Evolutionary conservation across 64 coral and sea anemone genomes (phyloP), one percentile per base, ranked within the genome.

Genomic region (Montipora foliosa): DNA sequence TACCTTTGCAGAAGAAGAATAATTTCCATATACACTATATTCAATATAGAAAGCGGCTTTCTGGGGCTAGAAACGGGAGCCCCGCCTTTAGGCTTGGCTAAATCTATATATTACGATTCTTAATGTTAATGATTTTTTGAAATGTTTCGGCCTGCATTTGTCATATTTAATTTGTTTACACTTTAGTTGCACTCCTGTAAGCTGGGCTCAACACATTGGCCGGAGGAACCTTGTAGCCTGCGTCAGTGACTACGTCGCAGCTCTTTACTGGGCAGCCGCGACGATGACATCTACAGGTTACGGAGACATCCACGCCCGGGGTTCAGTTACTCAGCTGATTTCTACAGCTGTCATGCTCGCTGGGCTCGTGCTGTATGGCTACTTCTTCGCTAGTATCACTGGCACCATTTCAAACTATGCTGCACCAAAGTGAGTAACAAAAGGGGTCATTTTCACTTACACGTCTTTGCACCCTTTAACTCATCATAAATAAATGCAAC

Each of bases 281-380:
- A 89, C 96, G 0, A 98, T 98, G 96, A 92, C 92, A 1, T 98
- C 96, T 16, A 98, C 96, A 13, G 96, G 96, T 48, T 98, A 98
- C 76, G 96, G 96, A n/a, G 96, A 98, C 16, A 98, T 98, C 59
- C 96, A 98, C 15, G 96, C 96, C 49, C 83, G 95, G 52, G 85
- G 95, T 88, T 44, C 37, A 9, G 72, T 79, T 12, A 97, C 93
- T 52, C 92, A 97, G 62, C 70, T 97, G 60, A 87, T 95, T 79
- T 81, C 96, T 10, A 68, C 61, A 16, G 4, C 80, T 47, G 96
- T 97, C 60, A 97, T 97, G 96, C 91, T 97, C 71, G 67, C 83
- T 64, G 96, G 96, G 11, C 51, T 97, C 5, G 45, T 97, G 71
- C 57, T 97, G 51, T 97, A 97, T 76, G 96, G 96, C 8, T 97